Conservation (phyloP, 1,140 invertebrate species). For the Trachymyrmex cornetzi region DNA sequence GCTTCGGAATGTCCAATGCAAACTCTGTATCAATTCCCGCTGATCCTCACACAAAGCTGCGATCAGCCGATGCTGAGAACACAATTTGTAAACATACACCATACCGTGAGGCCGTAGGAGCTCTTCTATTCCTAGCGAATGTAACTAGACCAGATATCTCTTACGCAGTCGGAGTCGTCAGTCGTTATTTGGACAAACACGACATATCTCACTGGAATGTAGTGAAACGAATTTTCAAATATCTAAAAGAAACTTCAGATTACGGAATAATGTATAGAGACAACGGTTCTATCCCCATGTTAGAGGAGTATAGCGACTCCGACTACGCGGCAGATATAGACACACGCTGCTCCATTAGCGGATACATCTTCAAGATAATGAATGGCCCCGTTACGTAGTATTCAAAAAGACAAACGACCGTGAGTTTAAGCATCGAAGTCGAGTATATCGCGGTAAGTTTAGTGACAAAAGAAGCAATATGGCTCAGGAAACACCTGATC, state of each 20-base stretch:
- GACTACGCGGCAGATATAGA: neutral
- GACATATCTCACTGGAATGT: neutral
- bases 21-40: neutral
- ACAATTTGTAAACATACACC: neutral
- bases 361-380: neutral
- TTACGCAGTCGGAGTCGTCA: neutral
- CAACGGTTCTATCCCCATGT: neutral
- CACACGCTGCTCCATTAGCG: neutral
- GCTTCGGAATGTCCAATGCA: neutral
- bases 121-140: neutral
- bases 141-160: neutral
- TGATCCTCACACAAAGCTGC: neutral
- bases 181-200: neutral
- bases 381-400: neutral
- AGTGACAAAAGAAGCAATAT: slow-evolving; percentile 78
- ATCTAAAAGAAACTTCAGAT: neutral
- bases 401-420: neutral
- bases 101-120: neutral
- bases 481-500: slow-evolving; percentile 62
- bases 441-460: slow-evolving; percentile 84
- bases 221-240: neutral
- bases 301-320: neutral
- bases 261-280: neutral
- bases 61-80: neutral
- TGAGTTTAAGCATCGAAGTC: slow-evolving; percentile 69